Evolutionary conservation across 2,113 vertebrate species (phyloP).

Genomic region (Protobothrops mucrosquamatus): DNA sequence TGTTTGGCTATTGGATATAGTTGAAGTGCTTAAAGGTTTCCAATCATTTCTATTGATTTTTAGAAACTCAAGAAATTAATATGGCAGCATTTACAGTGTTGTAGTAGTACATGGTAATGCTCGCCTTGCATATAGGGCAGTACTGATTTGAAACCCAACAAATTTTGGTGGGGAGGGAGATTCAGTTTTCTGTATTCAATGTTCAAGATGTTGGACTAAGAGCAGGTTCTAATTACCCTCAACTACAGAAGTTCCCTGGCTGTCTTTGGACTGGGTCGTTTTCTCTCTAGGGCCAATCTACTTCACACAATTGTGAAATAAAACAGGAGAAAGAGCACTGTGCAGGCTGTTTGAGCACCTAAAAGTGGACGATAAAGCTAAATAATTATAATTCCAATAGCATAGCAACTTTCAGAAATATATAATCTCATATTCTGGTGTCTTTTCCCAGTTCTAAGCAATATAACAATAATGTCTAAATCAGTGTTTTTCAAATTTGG

Average conservation of each 20-base stretch:
- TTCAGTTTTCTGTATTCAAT: neutral
- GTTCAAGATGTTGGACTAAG: neutral
- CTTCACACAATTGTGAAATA: neutral
- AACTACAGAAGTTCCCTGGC: neutral
- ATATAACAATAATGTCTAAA: neutral
- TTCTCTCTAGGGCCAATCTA: neutral
- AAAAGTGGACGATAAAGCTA: neutral
- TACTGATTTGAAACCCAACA: neutral
- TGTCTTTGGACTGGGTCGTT: neutral
- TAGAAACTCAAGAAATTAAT: neutral
- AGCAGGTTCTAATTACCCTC: neutral
- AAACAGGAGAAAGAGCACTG: neutral
- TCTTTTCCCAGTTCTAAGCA: neutral
- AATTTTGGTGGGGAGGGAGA: neutral
- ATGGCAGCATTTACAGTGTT: neutral
- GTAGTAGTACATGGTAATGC: neutral
- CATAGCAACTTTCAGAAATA: neutral
- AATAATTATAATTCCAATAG: neutral
- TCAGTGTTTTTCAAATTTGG: neutral
- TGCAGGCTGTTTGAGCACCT: neutral
- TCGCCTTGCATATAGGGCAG: neutral
- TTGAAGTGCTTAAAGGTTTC: neutral
- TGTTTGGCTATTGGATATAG: neutral
- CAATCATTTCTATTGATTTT: neutral
- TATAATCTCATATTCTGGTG: neutral